phyloP scores from a whole-genome alignment of 1,140 invertebrate genomes.

The Drosophila teissieri region DNA sequence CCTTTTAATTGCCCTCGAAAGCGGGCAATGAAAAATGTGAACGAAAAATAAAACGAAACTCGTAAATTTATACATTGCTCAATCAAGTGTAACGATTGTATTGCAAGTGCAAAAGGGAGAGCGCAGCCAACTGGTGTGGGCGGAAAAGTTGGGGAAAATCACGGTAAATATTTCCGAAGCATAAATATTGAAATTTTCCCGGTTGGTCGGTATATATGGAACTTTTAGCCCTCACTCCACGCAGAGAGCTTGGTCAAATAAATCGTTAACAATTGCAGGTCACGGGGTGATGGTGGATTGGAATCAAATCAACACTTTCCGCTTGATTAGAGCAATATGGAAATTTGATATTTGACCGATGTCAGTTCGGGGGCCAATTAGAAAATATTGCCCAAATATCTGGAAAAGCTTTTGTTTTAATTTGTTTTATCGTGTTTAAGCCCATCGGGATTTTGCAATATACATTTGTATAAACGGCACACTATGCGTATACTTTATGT shows the following conservation, averaged over 20 bases:
- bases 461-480: background rate
- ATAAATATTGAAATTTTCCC: slow-evolving; percentile 68
- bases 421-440: background rate
- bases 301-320: slow-evolving; percentile 69
- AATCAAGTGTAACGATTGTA: slow-evolving; percentile 70
- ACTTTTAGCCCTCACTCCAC: slow-evolving; percentile 23
- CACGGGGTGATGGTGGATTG: slow-evolving; percentile 30
- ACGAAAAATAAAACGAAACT: slow-evolving; percentile 28
- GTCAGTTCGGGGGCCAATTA: slow-evolving; percentile 30
- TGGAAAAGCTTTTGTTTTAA: slow-evolving; percentile 6
- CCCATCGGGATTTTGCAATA: background rate
- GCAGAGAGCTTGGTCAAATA: slow-evolving; percentile 52
- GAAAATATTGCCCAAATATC: slow-evolving; percentile 32
- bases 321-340: slow-evolving; percentile 59
- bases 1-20: slow-evolving; percentile 64
- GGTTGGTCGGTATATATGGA: slow-evolving; percentile 10
- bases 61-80: slow-evolving; percentile 71
- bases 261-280: slow-evolving; percentile 72
- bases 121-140: background rate
- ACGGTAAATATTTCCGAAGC: slow-evolving; percentile 66
- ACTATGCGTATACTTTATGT: slow-evolving; percentile 32
- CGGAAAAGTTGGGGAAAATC: slow-evolving; percentile 43
- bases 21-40: slow-evolving; percentile 7
- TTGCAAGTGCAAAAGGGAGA: slow-evolving; percentile 12
- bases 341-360: slow-evolving; percentile 45